phyloP scores from a whole-genome alignment of 2,797 vertebrate genomes.

The Aphelocoma californica region DNA sequence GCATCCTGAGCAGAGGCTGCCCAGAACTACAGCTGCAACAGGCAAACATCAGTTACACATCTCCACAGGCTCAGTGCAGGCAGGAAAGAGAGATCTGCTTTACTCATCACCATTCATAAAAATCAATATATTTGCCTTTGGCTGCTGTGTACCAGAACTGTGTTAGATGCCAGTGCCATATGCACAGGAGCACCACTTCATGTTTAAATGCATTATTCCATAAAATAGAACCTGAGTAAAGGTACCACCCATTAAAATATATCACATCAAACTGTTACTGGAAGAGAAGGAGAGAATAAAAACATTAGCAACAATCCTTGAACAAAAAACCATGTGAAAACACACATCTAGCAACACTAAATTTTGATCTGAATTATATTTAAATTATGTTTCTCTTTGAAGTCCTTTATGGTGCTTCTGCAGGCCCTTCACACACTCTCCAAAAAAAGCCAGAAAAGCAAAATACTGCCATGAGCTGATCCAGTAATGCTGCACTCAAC shows the following conservation, averaged over 20 bases:
- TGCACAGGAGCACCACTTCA: neutral
- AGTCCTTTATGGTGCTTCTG: neutral
- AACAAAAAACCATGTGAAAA: neutral
- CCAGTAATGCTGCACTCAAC: neutral
- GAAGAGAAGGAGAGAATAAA: slow-evolving; percentile 3
- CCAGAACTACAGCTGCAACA: slow-evolving; percentile 1
- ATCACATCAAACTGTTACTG: neutral
- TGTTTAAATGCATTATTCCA: slow-evolving; percentile 33
- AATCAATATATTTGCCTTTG: slow-evolving; percentile 44
- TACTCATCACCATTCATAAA: slow-evolving; percentile 52
- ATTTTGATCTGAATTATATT: neutral
- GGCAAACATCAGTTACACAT: slow-evolving; percentile 28
- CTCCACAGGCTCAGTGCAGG: neutral
- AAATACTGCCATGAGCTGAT: neutral
- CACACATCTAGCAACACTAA: neutral
- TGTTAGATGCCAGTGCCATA: slow-evolving; percentile 14
- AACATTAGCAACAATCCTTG: neutral
- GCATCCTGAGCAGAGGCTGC: neutral
- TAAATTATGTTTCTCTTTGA: slow-evolving; percentile 23
- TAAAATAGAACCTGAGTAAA: slow-evolving; percentile 18
- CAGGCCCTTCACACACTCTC: neutral
- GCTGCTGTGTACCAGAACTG: slow-evolving; percentile 33
- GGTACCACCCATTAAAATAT: slow-evolving; percentile 10
- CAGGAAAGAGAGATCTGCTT: slow-evolving; percentile 37
- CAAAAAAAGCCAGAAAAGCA: neutral